Evolutionary conservation across 2,113 vertebrate species (phyloP).

Genomic region (Psilopogon haemacephalus): DNA sequence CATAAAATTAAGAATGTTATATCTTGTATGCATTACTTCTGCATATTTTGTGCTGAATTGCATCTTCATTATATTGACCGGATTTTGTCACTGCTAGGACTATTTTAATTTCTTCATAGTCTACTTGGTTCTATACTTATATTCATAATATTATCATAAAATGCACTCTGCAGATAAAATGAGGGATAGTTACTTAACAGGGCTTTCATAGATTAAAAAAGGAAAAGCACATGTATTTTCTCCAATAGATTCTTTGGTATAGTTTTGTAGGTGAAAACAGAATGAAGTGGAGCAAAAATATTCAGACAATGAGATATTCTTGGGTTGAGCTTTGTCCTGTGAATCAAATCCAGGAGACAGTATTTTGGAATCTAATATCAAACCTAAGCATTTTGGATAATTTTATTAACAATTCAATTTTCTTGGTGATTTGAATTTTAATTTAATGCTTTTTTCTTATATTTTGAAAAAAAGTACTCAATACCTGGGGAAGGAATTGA

Average conservation of each 20-base stretch:
- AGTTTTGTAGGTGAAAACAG: neutral
- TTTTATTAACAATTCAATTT: neutral
- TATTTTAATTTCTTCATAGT: neutral
- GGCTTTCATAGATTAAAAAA: neutral
- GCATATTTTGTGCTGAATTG: neutral
- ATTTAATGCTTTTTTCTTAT: neutral
- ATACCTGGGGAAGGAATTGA: neutral
- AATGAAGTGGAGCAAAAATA: neutral
- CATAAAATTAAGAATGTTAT: neutral
- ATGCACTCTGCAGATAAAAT: neutral
- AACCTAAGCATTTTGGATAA: neutral
- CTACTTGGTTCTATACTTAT: neutral
- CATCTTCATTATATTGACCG: neutral
- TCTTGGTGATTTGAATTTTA: neutral
- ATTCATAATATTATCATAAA: neutral
- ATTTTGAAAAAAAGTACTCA: neutral
- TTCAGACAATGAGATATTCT: neutral
- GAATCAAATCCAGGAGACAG: neutral
- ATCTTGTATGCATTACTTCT: neutral
- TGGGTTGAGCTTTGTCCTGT: neutral
- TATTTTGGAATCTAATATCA: neutral
- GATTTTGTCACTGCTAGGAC: neutral
- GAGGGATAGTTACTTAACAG: neutral
- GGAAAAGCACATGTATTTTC: neutral
- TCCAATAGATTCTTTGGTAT: neutral